Percentiles rank a stretch among this genome's conserved stretches.
phyloP scores from a whole-genome alignment of 2,113 vertebrate genomes.

The Pionites leucogaster region DNA sequence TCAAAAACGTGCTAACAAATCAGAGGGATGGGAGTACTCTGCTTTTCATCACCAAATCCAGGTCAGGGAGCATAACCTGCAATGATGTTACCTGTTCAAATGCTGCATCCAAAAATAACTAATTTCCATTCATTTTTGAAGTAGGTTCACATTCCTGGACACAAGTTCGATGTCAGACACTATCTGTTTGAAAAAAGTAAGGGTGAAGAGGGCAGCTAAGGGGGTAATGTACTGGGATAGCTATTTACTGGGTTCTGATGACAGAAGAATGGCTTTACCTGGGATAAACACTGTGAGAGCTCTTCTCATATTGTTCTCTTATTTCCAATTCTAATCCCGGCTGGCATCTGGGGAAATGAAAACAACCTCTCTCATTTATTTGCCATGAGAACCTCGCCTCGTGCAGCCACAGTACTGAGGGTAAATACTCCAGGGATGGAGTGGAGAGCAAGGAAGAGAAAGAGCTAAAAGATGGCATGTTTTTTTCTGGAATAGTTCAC shows the following conservation, averaged over 20 bases:
- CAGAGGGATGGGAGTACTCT: background rate
- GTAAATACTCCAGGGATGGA: background rate
- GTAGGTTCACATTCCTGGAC: background rate
- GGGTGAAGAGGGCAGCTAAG: background rate
- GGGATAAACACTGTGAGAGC: background rate
- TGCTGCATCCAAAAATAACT: background rate
- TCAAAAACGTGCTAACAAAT: background rate
- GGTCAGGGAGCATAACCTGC: background rate
- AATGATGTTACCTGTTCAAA: background rate
- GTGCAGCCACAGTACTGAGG: background rate
- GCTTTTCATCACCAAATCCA: background rate
- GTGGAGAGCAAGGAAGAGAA: background rate
- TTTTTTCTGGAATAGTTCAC: background rate
- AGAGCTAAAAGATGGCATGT: background rate
- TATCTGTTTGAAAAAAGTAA: accelerated
- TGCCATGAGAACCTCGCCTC: background rate
- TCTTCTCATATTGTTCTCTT: background rate
- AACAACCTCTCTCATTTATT: background rate
- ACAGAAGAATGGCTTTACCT: background rate
- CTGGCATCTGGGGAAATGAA: background rate
- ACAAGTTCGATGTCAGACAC: background rate
- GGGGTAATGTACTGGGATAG: background rate
- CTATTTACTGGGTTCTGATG: background rate
- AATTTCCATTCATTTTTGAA: background rate
- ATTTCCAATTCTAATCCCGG: background rate